Evolutionary conservation across 2,797 vertebrate species (phyloP), one percentile per base, ranked within the genome.

Genomic region (Clarias pachynema): DNA sequence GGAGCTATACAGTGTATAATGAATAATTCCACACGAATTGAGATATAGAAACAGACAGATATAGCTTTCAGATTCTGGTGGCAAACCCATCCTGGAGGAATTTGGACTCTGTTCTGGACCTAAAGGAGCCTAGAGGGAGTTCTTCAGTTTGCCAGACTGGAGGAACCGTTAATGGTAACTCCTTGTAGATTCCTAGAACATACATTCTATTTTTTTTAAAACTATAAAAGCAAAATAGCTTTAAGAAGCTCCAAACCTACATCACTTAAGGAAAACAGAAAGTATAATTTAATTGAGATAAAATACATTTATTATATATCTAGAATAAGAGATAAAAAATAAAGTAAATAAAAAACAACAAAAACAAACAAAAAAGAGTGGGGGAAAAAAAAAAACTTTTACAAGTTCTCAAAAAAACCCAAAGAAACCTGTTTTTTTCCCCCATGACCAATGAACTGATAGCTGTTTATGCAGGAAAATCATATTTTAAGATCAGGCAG

Each of bases 401-500:
- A 3, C 60, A 63, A 65, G 9, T 15, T 83, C 26, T 74, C 59
- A 18, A 24, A 83, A 31, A 8, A 7, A 2, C 7, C 7, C 59
- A 2, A 18, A 3, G 62, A 2, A 22, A 37, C 83, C 22, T 20
- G 12, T 1, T 29, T 37, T 1, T 40, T 15, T 37, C 24, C 44
- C 9, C 49, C 49, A 53, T 14, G 2, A 53, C 49, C 12, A 53
- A 14, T 53, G 49, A 53, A 24, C 31, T 18, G 20, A 68, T 37
- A 66, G 57, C 40, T 84, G 83, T 66, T 84, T 53, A 78, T 12
- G 74, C 62, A 57, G 5, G 60, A 65, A 70, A 59, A 86, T 62
- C 18, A 16, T 2, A 78, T 84, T 73, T 84, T 77, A n/a, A 82
- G 72, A 49, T 37, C 18, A 31, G 77, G 56, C 84, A 56, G 49